phyloP scores from a whole-genome alignment of 2,113 vertebrate genomes.

The Capricornis sumatraensis region DNA sequence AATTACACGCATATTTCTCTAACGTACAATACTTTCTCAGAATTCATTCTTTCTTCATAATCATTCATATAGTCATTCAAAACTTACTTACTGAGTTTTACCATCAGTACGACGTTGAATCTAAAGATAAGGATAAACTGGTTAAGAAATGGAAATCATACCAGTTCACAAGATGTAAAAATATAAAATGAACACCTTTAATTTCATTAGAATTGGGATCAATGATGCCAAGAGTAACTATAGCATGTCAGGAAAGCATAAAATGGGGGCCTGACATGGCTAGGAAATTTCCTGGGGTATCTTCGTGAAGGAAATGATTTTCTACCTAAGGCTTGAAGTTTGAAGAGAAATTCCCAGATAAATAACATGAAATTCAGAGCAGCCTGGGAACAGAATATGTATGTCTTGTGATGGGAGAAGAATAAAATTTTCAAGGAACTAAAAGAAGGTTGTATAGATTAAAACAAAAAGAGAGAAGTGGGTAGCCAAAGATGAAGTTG shows the following conservation, averaged over 20 bases:
- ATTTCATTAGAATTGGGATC: not conserved
- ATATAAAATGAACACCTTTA: not conserved
- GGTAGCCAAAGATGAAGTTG: not conserved
- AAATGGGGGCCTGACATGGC: not conserved
- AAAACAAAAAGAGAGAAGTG: not conserved
- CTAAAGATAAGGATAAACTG: not conserved
- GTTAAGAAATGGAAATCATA: not conserved
- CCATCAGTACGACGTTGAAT: not conserved
- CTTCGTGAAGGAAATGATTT: not conserved
- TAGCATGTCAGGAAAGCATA: not conserved
- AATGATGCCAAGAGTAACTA: not conserved
- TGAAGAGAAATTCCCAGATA: not conserved
- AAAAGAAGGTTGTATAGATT: not conserved
- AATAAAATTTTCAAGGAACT: not conserved
- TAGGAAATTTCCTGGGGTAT: not conserved
- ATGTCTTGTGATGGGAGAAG: not conserved
- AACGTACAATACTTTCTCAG: not conserved
- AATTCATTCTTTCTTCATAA: not conserved
- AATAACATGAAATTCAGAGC: not conserved
- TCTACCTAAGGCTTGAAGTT: not conserved
- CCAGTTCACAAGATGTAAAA: not conserved
- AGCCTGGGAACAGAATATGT: not conserved
- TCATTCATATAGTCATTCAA: not conserved
- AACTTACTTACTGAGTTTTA: constrained; percentile 19
- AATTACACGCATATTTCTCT: not conserved